Evolutionary conservation across 2,888 invertebrate species (phyloP).

Genomic region (Capitulum mitella): DNA sequence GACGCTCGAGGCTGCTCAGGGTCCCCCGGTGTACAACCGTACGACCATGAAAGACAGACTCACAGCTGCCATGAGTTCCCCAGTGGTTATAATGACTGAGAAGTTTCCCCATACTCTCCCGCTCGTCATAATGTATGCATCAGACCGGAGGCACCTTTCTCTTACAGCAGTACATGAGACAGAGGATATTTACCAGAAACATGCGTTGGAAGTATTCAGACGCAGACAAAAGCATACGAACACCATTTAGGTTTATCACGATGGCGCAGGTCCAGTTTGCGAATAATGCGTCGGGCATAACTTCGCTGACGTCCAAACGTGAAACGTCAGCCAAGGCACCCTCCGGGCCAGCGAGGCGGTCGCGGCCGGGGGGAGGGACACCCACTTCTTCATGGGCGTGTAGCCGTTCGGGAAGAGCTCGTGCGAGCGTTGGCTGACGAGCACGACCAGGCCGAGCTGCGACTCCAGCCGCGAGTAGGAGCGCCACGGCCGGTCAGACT

Average conservation of each 20-base stretch:
- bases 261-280: not conserved
- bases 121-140: no score
- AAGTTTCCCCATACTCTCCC: no score
- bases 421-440: not conserved
- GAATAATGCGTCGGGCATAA: constrained; percentile 26
- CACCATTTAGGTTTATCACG: not conserved
- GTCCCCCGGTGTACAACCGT: not conserved
- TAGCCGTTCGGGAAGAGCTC: not conserved
- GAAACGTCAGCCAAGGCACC: not conserved
- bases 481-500: not conserved
- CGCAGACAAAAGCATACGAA: not conserved
- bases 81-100: no score
- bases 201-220: no score
- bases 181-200: no score
- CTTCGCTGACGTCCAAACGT: not conserved
- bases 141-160: no score
- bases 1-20: not conserved
- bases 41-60: not conserved
- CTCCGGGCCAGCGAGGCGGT: not conserved
- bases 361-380: not conserved
- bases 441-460: not conserved
- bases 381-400: not conserved
- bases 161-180: not conserved
- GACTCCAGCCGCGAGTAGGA: not conserved
- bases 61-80: no score